Evolutionary conservation across 92 coral and sea anemone species (phyloP), one percentile per base, ranked within the genome.

Genomic region (Hydrozoanthus gracilis): DNA sequence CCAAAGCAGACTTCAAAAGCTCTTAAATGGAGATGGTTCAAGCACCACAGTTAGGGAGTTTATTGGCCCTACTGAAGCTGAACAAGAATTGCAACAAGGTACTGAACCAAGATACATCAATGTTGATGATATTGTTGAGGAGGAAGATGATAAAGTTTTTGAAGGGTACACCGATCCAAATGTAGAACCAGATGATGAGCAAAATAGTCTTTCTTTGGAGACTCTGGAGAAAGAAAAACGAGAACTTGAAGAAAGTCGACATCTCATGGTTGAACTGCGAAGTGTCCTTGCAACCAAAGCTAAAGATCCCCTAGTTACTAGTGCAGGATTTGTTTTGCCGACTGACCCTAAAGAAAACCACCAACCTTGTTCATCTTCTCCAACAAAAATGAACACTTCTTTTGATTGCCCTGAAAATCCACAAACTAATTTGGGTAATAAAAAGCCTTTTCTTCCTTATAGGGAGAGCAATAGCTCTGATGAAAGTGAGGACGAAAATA

Each of bases 81-180:
- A 49, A 51, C 8, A 45, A 18, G 69, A 86, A 79, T 86, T 51
- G 76, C 90, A 76, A 20, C 84, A 16, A 79, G 27, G 56, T 44
- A 27, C 35, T 44, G 27, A 18, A 12, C 52, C 48, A n/a, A 76
- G 12, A 67, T n/a, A 12, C 56, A 15, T 47, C 14, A 69, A 88
- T 17, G 51, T 64, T 8, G 13, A 55, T 14, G 71, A 56, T n/a
- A 7, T 52, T 50, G 65, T 11, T 17, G 87, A 79, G 3, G 82
- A 79, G 56, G 87, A 83, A 15, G 90, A 83, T 86, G 97, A 96
- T 73, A 92, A 89, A 82, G 91, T 96, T 8, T 96, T 93, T 85
- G 99, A 96, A 77, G 99, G 94, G 13, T 94, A 89, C 76, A 90
- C 95, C 88, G 98, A 96, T 70, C 76, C 94, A 46, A 78, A 66